A percentile compares a stretch with the other conserved stretches of the same genome.
Evolutionary conservation across 2,113 vertebrate species (phyloP).

Genomic region (Crocuta crocuta): DNA sequence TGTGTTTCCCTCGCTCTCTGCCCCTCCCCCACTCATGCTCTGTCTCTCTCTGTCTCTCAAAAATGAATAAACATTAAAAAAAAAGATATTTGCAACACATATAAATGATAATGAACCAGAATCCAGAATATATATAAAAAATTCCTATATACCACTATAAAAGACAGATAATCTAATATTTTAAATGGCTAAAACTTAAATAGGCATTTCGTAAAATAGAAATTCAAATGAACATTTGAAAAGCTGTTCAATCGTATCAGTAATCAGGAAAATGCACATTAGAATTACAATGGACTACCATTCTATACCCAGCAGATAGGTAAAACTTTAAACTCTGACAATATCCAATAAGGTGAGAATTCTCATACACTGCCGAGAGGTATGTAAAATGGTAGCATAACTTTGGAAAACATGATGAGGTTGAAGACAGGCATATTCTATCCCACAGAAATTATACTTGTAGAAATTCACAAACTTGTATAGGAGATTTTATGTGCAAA

Average conservation of each 20-base stretch:
- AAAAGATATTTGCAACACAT: neutral
- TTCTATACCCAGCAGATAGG: neutral
- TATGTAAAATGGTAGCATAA: neutral
- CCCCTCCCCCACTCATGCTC: too few relatives aligned
- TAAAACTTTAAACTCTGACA: neutral
- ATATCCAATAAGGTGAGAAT: neutral
- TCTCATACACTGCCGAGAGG: neutral
- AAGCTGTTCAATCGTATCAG: neutral
- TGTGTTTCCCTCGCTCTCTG: too few relatives aligned
- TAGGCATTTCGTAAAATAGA: neutral
- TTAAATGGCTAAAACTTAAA: neutral
- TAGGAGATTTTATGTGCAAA: neutral
- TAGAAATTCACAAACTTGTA: neutral
- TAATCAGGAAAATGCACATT: neutral
- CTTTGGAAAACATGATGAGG: neutral
- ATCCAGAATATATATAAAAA: neutral
- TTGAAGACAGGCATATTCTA: neutral
- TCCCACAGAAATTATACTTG: neutral
- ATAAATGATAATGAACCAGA: neutral
- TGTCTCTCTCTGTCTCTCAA: too few relatives aligned
- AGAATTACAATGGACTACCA: neutral
- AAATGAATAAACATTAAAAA: too few relatives aligned
- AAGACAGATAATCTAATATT: neutral
- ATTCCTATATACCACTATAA: neutral
- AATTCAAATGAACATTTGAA: neutral